Base-by-base conservation (phyloP, 2,113 vertebrate species). In the Cygnus buccinator region DNA sequence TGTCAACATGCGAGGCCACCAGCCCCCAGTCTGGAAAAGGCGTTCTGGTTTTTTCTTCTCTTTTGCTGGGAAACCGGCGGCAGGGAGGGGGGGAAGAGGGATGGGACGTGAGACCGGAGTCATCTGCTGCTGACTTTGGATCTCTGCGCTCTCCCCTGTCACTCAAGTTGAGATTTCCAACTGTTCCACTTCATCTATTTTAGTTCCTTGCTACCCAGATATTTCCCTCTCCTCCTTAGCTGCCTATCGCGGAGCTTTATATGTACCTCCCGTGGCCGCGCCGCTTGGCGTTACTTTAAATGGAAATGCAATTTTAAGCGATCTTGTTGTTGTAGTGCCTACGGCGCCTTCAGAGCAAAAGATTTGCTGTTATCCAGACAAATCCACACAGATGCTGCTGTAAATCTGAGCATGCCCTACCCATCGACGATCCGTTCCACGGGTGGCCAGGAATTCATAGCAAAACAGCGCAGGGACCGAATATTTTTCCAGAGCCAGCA, bases 1-100 rank as follows among this genome's bases (percentile, higher is more conserved):
- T 98, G 98, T 98, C 98, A 98, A 98, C 98, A 99, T 98, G 97
- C 95, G 97, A 95, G 98, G 96, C 97, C 82, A 20, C 95, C 91
- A 85, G 97, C 89, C 96, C 95, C 98, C 97, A 97, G 82, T 98
- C 98, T 98, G 98, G 97, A 98, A 98, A 98, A 98, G 96, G 71
- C 75, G 98, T 98, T 98, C 91, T 85, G 73, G 5, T 1, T 84
- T 91, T 90, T 93, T 84, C 94, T 97, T 87, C 87, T 73, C 94
- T 90, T 20, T 91, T 14, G 73, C 96, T 95, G 97, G 96, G 97
- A 97, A 97, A 95, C 82, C 18, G 0, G 92, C 81, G 0, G 86
- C 20, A 6, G 22, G 75, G 52, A 33, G 59, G 72, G 84, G 63
- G 48, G 93, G 55, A 55, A 84, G 77, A 80, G 43, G 90, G 88